phyloP scores from a whole-genome alignment of 2,888 invertebrate genomes.

The Terebella lapidaria region DNA sequence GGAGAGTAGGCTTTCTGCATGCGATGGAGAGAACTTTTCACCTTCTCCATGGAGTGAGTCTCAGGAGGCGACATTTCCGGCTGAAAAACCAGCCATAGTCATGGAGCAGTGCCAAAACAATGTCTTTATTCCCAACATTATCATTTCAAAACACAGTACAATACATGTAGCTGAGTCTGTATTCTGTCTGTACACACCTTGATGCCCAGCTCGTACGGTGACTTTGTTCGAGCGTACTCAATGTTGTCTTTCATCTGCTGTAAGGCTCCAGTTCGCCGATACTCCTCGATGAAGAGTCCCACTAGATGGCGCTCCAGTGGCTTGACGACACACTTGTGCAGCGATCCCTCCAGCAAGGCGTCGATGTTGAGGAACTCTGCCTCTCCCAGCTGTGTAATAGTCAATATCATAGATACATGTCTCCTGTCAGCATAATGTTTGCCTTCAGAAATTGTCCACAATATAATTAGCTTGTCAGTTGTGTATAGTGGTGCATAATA shows the following conservation, averaged over 20 bases:
- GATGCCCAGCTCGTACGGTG: conserved; percentile 55
- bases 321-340: conserved; percentile 81
- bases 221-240: conserved; percentile 52
- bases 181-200: too few species aligned
- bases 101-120: too few species aligned
- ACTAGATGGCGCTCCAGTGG: conserved; percentile 81
- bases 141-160: too few species aligned
- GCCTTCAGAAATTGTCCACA: too few species aligned
- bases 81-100: not conserved
- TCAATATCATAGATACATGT: not conserved
- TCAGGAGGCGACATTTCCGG: conserved; percentile 64
- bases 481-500: too few species aligned
- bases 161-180: too few species aligned
- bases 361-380: conserved; percentile 93
- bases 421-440: not conserved
- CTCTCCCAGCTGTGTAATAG: conserved; percentile 1
- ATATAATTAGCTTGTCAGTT: too few species aligned
- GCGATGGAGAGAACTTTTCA: conserved; percentile 67
- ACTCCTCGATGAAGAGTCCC: conserved; percentile 64
- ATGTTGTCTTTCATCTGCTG: conserved; percentile 53
- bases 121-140: too few species aligned
- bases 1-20: conserved; percentile 90
- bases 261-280: conserved; percentile 52
- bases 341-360: conserved; percentile 87
- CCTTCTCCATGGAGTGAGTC: conserved; percentile 68